Evolutionary conservation across 2,797 vertebrate species (phyloP), one percentile per base, ranked within the genome.

Genomic region (Thaleichthys pacificus): DNA sequence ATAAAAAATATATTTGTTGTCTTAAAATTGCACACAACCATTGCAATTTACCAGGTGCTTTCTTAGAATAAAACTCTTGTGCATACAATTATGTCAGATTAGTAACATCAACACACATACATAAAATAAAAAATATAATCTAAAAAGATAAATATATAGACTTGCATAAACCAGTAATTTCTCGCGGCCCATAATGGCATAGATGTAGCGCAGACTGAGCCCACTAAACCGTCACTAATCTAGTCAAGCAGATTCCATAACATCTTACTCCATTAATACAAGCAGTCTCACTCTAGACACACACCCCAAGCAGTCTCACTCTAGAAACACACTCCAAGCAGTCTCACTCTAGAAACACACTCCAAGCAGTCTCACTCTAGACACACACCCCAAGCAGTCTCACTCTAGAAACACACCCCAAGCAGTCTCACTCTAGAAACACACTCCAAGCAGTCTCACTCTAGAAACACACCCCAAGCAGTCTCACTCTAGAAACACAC

Each of bases 331-430:
- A 24, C 24, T 1, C 24, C 24, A 24, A 24, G 24, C 24, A 24
- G 24, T 24, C 24, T 24, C 24, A 24, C 24, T 24, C 24, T 24
- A 24, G 24, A 24, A 24, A 24, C 38, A 42, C 24, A 24, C 24
- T 1, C 38, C 17, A 61, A 75, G 22, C 51, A 72, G 21, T 21
- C 17, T 56, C 51, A 56, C 42, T 47, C 8, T 47, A 47, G 8
- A 47, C 38, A 14, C 74, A 88, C 87, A 86, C 82, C 86, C 87
- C 72, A 63, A 61, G 82, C 24, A 24, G 24, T 24, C 24, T 24
- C 24, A 54, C 38, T 42, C 7, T 42, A 42, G 38, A 42, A 0
- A 42, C 38, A 42, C 38, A 42, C 38, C 8, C 38, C 17, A 61
- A 75, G 22, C 51, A 72, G 21, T 21, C 15, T 54, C 51, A 54